These are phyloP conservation scores for Odontothrips loti DNA, from an alignment of 2,888 invertebrate species.

Conservation along the genomic window DNA sequence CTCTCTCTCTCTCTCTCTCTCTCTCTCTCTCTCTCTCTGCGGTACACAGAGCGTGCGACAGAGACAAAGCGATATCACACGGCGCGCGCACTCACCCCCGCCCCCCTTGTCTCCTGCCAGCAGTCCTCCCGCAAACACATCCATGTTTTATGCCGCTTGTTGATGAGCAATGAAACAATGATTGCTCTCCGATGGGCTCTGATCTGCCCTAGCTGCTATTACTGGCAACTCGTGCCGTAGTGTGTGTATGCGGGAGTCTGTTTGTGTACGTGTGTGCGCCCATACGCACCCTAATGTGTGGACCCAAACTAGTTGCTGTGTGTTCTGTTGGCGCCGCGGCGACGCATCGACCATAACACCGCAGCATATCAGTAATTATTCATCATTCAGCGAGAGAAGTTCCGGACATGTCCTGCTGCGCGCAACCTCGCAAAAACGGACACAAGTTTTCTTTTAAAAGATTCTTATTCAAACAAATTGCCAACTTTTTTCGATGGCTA, in stretches of 20 bases:
- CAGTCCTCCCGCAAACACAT: background rate
- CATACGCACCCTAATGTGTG: background rate
- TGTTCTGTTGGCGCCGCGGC: background rate
- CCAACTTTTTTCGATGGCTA: no score
- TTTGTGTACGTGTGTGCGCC: background rate
- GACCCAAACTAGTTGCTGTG: background rate
- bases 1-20: constrained; percentile 18
- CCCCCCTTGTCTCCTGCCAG: background rate
- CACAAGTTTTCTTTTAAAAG: no score
- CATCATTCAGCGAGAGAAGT: background rate
- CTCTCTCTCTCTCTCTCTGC: background rate
- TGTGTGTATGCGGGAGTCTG: background rate
- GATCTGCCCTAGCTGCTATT: background rate
- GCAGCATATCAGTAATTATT: background rate
- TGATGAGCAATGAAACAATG: constrained; percentile 15
- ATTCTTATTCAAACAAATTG: no score
- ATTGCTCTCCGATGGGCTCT: background rate
- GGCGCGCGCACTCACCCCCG: background rate
- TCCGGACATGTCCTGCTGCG: no score
- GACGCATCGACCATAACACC: background rate
- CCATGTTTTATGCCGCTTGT: constrained; percentile 22
- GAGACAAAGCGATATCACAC: background rate
- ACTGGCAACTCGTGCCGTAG: no score
- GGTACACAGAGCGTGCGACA: background rate
- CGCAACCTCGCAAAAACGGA: no score